phyloP scores from a whole-genome alignment of 1,140 invertebrate species.

The Eulimnadia texana region DNA sequence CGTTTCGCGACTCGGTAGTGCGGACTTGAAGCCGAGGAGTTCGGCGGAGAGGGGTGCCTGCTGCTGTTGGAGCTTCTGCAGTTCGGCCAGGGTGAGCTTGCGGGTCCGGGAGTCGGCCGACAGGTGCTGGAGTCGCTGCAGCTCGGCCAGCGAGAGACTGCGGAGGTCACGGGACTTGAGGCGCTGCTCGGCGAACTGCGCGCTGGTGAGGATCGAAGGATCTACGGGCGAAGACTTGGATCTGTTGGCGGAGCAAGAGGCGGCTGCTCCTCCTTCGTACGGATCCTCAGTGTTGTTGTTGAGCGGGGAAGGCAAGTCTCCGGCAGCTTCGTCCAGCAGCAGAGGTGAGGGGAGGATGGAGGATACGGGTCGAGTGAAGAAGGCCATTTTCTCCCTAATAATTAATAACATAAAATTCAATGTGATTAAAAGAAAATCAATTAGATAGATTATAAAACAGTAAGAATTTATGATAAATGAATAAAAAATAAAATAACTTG shows the following conservation, averaged over 20 bases:
- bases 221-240: too few species aligned
- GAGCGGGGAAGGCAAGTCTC: not conserved
- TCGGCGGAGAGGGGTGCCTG: not conserved
- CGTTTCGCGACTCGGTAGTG: not conserved
- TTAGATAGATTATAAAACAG: too few species aligned
- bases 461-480: too few species aligned
- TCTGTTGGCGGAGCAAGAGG: too few species aligned
- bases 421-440: constrained; percentile 19
- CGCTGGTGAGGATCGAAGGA: too few species aligned
- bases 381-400: constrained; percentile 85
- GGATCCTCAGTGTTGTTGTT: not conserved
- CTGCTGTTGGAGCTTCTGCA: constrained; percentile 12
- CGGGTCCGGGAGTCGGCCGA: constrained; percentile 1
- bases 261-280: constrained; percentile 11
- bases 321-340: not conserved
- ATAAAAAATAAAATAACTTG: too few species aligned
- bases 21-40: not conserved
- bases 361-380: constrained; percentile 51
- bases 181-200: constrained; percentile 5
- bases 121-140: constrained; percentile 14
- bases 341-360: not conserved
- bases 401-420: constrained; percentile 14
- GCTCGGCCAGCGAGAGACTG: constrained; percentile 11
- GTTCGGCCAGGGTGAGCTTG: constrained; percentile 10
- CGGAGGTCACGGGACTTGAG: constrained; percentile 7